These are phyloP conservation scores for Zeugodacus cucurbitae DNA, from an alignment of 1,140 invertebrate species.

Conservation along the genomic window DNA sequence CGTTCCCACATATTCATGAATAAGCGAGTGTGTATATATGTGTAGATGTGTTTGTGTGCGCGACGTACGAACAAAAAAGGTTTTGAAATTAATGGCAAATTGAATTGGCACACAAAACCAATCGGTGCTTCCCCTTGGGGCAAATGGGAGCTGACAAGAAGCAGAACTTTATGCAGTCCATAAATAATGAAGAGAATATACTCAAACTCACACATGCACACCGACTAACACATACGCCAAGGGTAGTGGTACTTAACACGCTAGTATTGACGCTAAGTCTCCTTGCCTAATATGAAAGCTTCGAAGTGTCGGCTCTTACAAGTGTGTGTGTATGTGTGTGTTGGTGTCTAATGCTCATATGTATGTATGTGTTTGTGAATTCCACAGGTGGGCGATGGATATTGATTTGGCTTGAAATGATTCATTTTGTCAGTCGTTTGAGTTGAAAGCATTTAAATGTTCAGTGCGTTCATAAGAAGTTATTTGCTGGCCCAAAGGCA, in stretches of 20 bases:
- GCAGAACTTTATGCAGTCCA: background rate
- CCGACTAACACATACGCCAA: background rate
- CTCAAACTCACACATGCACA: background rate
- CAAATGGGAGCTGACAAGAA: slow-evolving; percentile 28
- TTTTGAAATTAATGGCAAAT: slow-evolving; percentile 38
- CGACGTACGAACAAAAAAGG: background rate
- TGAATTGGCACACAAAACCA: slow-evolving; percentile 35
- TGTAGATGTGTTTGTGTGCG: background rate
- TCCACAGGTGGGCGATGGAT: background rate
- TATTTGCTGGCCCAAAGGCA: background rate
- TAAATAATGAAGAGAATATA: background rate
- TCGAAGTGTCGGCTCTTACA: background rate
- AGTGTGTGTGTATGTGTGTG: too few species aligned
- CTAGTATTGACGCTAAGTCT: background rate
- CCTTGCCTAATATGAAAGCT: background rate
- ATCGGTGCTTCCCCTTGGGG: background rate
- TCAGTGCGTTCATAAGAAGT: background rate
- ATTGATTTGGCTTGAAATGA: background rate
- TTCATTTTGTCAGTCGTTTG: background rate
- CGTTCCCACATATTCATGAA: background rate
- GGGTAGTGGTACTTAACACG: background rate
- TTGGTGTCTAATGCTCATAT: too few species aligned
- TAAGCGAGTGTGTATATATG: background rate
- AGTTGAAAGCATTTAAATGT: background rate
- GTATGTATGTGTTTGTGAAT: background rate